Evolutionary conservation across 1,140 invertebrate genomes (phyloP), one percentile per base, ranked within the genome.

Genomic region (Trichonephila inaurata): DNA sequence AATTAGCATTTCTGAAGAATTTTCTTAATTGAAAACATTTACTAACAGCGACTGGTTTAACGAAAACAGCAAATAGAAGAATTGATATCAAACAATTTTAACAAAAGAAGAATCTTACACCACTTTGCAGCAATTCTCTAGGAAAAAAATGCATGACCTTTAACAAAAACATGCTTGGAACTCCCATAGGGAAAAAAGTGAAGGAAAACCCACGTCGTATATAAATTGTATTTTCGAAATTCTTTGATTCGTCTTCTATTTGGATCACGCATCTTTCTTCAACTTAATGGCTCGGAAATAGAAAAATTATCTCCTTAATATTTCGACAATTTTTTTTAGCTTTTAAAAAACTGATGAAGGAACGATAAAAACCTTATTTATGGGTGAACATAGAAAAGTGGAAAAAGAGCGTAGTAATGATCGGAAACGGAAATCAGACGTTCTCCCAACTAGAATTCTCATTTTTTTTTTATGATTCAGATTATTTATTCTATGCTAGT

Each of bases 251-350:
- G 33, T 88, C 10, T 18, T 40, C 40, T 16, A 88, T 88, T 88
- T 88, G 28, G 28, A 88, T 88, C 86, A 88, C 86, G 86, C 60
- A 66, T 21, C 64, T 88, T 88, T 66, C 86, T 64, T 61, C 12
- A 64, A 88, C 86, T 19, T 88, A 66, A 88, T 88, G 86, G 86
- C 3, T 40, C 61, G 86, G 86, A 88, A 88, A 88, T 88, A 88
- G 86, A 33, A 88, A 58, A 88, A 88, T 88, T 66, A 88, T 64
- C 61, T 88, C 86, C 86, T 58, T 88, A 66, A 66, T 88, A 61
- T 64, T 44, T 64, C 19, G 8, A 40, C 10, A 44, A n/a, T 66
- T 64, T 40, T 88, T 24, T 60, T 18, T 28, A 60, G 51, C 58
- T 61, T 61, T 33, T 14, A 60, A 61, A 85, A 85, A 12, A 61